phyloP scores from a whole-genome alignment of 2,888 invertebrate species.

The Amblyjoppa proteus region DNA sequence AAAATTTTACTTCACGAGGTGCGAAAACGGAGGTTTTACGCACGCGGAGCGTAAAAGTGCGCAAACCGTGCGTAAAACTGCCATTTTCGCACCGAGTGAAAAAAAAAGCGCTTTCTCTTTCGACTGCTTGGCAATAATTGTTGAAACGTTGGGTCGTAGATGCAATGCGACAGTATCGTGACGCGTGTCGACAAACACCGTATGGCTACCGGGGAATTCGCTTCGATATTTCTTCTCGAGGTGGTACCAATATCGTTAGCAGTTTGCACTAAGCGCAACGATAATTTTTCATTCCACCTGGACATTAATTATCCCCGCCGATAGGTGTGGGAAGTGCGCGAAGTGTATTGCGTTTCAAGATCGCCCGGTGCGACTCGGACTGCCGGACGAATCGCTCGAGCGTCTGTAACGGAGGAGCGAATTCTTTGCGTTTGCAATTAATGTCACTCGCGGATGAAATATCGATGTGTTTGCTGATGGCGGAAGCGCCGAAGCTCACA shows the following conservation, averaged over 20 bases:
- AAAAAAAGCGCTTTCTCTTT: no score
- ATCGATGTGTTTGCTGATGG: constrained; percentile 56
- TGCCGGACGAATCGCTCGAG: constrained; percentile 29
- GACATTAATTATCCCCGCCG: constrained; percentile 57
- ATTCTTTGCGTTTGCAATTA: constrained; percentile 59
- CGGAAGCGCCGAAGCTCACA: constrained; percentile 22
- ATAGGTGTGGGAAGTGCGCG: constrained; percentile 30
- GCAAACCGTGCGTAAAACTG: no score
- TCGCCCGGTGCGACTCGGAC: constrained; percentile 20
- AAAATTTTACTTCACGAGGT: no score
- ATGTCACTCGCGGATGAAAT: constrained; percentile 65
- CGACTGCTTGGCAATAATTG: neutral
- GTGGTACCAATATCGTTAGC: constrained; percentile 27
- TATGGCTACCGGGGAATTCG: neutral
- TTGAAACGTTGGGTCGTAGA: neutral
- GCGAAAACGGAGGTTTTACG: no score
- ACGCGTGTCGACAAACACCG: neutral
- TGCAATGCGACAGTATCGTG: neutral
- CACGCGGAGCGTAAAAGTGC: no score
- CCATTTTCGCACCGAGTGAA: no score
- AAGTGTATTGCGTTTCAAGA: constrained; percentile 59
- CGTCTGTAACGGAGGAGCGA: constrained; percentile 1
- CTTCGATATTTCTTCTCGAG: neutral
- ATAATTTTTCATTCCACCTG: constrained; percentile 40
- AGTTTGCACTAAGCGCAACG: constrained; percentile 4